Conservation (phyloP, 2,797 vertebrate genomes). For the Cuculus canorus region DNA sequence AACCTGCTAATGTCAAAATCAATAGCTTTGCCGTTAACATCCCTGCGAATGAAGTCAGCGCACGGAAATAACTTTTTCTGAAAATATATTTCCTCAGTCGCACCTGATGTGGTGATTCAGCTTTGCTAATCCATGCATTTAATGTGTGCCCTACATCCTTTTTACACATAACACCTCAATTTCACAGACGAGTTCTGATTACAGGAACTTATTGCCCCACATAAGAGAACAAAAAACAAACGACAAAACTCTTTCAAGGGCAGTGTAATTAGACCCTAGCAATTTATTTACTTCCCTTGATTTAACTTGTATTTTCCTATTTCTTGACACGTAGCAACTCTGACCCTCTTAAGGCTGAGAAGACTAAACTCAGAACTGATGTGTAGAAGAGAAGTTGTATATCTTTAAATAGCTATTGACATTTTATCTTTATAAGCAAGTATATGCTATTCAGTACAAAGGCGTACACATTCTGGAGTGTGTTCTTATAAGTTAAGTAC, state of each 20-base stretch:
- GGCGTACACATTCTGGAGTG: background rate
- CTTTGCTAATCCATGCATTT: background rate
- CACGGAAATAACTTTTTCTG: background rate
- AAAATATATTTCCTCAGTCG: background rate
- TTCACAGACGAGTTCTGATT: background rate
- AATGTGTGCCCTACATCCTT: no score
- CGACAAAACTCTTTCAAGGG: background rate
- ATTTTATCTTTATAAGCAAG: background rate
- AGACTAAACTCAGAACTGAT: background rate
- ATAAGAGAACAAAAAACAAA: background rate
- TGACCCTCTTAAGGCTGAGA: background rate
- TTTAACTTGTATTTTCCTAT: background rate
- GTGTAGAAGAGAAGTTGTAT: background rate
- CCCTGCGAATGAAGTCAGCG: background rate
- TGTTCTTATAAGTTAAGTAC: background rate
- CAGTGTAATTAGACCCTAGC: background rate
- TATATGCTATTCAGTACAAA: background rate
- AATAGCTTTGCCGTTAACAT: background rate
- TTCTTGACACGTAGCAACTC: background rate
- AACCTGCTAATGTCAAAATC: background rate
- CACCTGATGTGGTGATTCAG: rapidly evolving
- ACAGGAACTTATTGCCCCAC: background rate
- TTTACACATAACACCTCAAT: background rate
- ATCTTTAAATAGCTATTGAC: background rate
- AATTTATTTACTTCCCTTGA: background rate